A percentile compares a stretch with the other conserved stretches of the same genome.
Conservation (phyloP, 2,113 vertebrate species). For the Naja naja region DNA sequence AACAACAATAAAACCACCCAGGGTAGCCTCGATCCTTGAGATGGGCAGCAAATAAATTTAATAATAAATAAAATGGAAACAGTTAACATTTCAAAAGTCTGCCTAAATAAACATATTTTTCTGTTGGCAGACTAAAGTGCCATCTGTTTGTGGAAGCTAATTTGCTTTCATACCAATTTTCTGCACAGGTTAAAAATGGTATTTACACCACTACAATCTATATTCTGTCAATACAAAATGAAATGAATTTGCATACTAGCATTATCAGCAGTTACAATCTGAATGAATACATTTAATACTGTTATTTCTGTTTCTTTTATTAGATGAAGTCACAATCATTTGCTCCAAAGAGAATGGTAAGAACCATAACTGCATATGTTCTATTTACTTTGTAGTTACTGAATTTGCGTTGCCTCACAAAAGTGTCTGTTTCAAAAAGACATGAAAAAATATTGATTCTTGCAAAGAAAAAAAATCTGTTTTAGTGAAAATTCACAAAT, state of each 20-base stretch:
- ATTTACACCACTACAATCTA: background rate
- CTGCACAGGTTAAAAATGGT: background rate
- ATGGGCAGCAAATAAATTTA: too few relatives aligned
- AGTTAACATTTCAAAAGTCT: background rate
- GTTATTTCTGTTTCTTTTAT: slow-evolving; percentile 11
- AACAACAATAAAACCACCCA: background rate
- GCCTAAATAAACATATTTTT: background rate
- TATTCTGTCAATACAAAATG: background rate
- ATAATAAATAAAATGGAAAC: too few relatives aligned
- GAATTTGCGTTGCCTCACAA: background rate
- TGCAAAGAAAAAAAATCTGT: background rate
- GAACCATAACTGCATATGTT: slow-evolving; percentile 33
- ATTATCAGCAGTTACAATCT: slow-evolving; percentile 11
- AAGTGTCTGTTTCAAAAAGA: background rate
- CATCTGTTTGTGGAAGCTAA: background rate
- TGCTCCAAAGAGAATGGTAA: slow-evolving; percentile 74
- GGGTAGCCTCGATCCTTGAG: too few relatives aligned
- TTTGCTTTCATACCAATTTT: background rate
- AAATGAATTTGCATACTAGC: background rate
- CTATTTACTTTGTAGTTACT: background rate
- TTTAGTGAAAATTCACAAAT: background rate
- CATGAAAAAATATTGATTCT: background rate
- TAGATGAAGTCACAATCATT: slow-evolving; percentile 75
- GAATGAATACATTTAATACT: background rate
- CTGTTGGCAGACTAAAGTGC: background rate